These are phyloP conservation scores for Scomber japonicus DNA, from an alignment of 2,113 vertebrate genomes.

Conservation along the genomic window DNA sequence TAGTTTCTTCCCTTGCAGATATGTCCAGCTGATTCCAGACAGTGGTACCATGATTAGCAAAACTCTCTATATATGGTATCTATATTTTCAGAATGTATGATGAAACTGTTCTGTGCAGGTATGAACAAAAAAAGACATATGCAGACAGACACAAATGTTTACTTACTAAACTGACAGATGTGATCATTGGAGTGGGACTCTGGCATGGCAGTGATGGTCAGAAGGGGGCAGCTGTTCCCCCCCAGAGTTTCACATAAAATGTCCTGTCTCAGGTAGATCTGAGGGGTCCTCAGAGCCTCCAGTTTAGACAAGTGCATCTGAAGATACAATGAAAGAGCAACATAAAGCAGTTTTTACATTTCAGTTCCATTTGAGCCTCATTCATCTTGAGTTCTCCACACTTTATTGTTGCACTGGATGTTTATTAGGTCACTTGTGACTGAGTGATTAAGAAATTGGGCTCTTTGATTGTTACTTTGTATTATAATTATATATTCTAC, in stretches of 20 bases:
- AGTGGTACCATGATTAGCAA: background rate
- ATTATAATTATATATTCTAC: background rate
- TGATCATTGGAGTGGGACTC: conserved; percentile 93
- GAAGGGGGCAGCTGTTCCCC: conserved; percentile 94
- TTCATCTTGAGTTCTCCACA: background rate
- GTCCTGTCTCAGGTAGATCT: conserved; percentile 95
- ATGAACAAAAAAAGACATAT: background rate
- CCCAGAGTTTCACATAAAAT: conserved; percentile 93
- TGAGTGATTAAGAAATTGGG: background rate
- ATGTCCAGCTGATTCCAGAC: background rate
- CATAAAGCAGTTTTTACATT: conserved; percentile 16
- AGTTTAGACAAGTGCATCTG: conserved; percentile 98
- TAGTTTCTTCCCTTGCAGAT: background rate
- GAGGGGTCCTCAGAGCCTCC: conserved; percentile 89
- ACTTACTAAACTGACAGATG: conserved; percentile 97
- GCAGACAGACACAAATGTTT: background rate
- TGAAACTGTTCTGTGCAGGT: background rate
- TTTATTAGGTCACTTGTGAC: conserved; percentile 17
- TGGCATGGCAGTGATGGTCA: conserved; percentile 98
- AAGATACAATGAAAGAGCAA: background rate
- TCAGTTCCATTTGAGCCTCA: background rate
- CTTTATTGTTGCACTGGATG: background rate
- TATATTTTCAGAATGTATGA: background rate
- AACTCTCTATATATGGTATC: background rate
- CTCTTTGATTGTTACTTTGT: conserved; percentile 16